A percentile compares a stretch with the other conserved stretches of the same genome.
phyloP scores from a whole-genome alignment of 2,888 invertebrate species.

The Cepaea hortensis region DNA sequence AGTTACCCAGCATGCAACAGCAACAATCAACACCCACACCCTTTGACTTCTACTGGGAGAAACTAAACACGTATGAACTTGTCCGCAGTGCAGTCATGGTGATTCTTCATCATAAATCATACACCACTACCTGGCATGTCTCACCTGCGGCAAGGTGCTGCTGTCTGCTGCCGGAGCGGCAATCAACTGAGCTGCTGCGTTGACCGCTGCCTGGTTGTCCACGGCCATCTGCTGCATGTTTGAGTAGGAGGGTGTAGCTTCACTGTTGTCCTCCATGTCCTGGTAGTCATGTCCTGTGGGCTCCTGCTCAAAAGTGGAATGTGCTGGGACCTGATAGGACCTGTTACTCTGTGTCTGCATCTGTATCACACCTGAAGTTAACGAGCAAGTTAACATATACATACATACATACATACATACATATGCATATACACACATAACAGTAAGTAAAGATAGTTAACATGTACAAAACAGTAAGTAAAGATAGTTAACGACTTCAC shows the following conservation, averaged over 20 bases:
- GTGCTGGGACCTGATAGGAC: conserved; percentile 57
- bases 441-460: too few relatives aligned
- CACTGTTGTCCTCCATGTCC: conserved; percentile 57
- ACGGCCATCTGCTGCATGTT: conserved; percentile 46
- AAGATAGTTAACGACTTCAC: too few relatives aligned
- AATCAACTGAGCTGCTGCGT: conserved; percentile 50
- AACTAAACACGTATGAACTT: too few relatives aligned
- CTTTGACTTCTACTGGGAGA: too few relatives aligned
- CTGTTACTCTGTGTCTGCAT: conserved; percentile 23
- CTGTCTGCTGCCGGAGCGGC: conserved; percentile 60
- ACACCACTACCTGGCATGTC: conserved; percentile 21
- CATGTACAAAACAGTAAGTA: too few relatives aligned
- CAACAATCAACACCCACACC: too few relatives aligned
- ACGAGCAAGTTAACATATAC: background rate
- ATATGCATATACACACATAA: background rate
- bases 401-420: background rate
- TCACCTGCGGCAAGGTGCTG: conserved; percentile 60
- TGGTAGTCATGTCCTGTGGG: conserved; percentile 58
- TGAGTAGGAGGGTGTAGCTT: conserved; percentile 59
- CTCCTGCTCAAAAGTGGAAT: conserved; percentile 62
- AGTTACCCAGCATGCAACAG: too few relatives aligned
- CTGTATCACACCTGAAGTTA: conserved; percentile 34
- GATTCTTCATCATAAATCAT: too few relatives aligned
- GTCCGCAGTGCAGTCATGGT: too few relatives aligned
- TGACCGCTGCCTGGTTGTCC: conserved; percentile 43